A percentile compares a stretch with the other conserved stretches of the same genome.
Evolutionary conservation across 2,113 vertebrate species (phyloP).

Genomic region (Lagopus muta): DNA sequence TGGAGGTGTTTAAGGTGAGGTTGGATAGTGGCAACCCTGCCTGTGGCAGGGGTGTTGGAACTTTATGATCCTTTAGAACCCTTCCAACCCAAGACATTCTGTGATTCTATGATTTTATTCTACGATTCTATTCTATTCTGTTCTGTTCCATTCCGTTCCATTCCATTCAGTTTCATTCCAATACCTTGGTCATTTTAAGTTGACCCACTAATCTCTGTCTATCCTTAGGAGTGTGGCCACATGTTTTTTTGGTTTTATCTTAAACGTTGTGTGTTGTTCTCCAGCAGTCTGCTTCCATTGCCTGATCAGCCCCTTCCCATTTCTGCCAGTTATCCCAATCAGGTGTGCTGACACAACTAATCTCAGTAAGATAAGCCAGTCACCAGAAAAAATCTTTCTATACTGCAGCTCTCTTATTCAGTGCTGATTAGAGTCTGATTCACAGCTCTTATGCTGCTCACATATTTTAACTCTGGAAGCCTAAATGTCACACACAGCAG

Average conservation of each 20-base stretch:
- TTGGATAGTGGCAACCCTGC: too few relatives aligned
- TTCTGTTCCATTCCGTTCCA: background rate
- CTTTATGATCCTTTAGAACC: too few relatives aligned
- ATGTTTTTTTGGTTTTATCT: background rate
- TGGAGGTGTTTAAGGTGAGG: too few relatives aligned
- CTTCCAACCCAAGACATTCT: too few relatives aligned
- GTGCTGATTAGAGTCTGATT: fast-evolving
- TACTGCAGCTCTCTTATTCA: background rate
- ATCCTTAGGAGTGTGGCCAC: background rate
- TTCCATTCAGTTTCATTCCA: background rate
- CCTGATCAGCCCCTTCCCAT: too few relatives aligned
- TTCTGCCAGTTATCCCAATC: background rate
- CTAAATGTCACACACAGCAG: background rate
- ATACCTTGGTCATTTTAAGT: background rate
- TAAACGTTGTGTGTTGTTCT: too few relatives aligned
- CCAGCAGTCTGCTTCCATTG: background rate
- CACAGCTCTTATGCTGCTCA: background rate
- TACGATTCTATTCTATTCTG: background rate
- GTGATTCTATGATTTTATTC: background rate
- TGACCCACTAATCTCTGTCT: background rate
- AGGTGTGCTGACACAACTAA: background rate
- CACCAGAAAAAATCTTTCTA: background rate
- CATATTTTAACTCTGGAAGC: background rate
- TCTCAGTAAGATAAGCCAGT: background rate
- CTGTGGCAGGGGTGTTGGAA: too few relatives aligned